These are phyloP conservation scores for Trichoplax adhaerens DNA, from an alignment of 37 sponge, comb jelly and placozoan genomes.

Conservation along the genomic window DNA sequence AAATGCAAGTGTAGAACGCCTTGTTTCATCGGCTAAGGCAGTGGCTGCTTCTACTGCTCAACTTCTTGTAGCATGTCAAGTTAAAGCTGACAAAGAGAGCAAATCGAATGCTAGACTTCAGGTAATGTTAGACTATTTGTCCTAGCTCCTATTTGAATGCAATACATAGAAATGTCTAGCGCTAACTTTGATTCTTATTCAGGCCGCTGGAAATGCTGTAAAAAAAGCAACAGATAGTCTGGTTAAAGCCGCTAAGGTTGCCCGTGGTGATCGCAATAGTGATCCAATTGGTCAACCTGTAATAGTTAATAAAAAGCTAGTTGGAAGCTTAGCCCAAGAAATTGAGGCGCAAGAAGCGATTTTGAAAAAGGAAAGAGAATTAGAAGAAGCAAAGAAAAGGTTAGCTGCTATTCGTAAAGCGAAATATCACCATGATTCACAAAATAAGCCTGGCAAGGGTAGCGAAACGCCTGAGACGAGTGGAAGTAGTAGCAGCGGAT, in stretches of 20 bases:
- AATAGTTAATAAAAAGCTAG: neutral
- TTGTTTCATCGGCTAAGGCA: slow-evolving; percentile 74
- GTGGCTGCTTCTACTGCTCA: slow-evolving; percentile 87
- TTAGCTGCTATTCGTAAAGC: slow-evolving; percentile 34
- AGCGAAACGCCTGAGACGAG: no score
- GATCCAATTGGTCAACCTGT: no score
- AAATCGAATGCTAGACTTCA: slow-evolving; percentile 72
- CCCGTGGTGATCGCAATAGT: slow-evolving; percentile 7
- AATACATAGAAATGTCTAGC: neutral
- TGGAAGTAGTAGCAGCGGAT: no score
- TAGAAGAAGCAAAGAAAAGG: slow-evolving; percentile 59
- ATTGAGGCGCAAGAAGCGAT: slow-evolving; percentile 69
- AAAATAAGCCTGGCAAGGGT: no score
- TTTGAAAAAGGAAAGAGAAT: slow-evolving; percentile 56
- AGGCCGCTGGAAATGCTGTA: slow-evolving; percentile 70
- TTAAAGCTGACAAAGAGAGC: slow-evolving; percentile 72
- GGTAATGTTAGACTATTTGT: slow-evolving; percentile 21
- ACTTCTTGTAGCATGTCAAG: slow-evolving; percentile 83
- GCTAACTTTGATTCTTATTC: slow-evolving; percentile 5
- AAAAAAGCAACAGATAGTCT: slow-evolving; percentile 81
- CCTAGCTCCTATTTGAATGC: neutral
- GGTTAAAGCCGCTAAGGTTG: slow-evolving; percentile 66
- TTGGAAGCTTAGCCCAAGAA: slow-evolving; percentile 37
- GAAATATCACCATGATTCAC: no score
- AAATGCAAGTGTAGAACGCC: slow-evolving; percentile 55